Conservation (phyloP, 2,797 vertebrate species). For the Semaprochilodus insignis region DNA sequence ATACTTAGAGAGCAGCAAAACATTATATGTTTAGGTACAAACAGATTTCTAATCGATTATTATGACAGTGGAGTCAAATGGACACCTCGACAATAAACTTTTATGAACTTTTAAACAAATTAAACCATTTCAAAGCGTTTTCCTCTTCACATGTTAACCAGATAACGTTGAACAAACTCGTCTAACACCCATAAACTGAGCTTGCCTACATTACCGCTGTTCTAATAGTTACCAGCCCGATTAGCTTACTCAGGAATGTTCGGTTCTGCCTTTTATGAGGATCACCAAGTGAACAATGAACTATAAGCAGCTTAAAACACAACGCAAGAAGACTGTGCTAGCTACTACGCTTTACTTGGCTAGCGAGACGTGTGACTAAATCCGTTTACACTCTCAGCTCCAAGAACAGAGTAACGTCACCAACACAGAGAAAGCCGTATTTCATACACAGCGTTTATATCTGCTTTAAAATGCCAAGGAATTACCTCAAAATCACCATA, state of each 20-base stretch:
- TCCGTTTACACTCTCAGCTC: background rate
- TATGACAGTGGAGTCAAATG: too few species aligned
- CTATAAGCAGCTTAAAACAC: background rate
- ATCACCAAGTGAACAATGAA: background rate
- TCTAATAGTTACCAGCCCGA: too few species aligned
- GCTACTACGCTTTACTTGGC: background rate
- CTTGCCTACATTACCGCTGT: too few species aligned
- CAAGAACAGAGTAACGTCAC: background rate
- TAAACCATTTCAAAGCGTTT: background rate
- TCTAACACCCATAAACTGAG: background rate
- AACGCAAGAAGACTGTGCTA: background rate
- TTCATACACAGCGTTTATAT: background rate
- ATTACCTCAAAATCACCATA: conserved; percentile 61
- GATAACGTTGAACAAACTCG: background rate
- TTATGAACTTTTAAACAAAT: background rate
- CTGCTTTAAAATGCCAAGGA: background rate
- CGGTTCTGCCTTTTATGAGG: background rate
- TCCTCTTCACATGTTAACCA: background rate
- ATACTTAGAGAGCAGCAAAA: background rate
- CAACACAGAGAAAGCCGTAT: background rate
- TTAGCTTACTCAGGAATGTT: background rate
- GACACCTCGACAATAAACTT: too few species aligned
- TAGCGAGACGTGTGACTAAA: background rate
- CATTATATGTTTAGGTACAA: background rate
- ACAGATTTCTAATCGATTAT: too few species aligned